Conservation (phyloP, 2,113 vertebrate genomes). For the Nannospalax galili region DNA sequence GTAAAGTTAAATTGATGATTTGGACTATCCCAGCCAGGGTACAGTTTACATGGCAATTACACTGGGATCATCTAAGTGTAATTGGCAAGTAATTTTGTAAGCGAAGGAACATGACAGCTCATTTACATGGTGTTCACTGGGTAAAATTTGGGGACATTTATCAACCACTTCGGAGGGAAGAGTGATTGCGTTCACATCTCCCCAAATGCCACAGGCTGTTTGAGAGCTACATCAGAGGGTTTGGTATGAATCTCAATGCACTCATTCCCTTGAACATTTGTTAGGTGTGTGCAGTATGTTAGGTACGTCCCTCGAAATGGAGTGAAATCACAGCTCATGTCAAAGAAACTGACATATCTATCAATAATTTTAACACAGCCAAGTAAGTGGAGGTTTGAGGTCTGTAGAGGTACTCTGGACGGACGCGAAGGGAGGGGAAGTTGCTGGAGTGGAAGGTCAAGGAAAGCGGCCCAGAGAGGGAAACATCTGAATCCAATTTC, state of each 20-base stretch:
- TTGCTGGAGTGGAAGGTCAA: neutral
- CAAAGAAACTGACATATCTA: neutral
- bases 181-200: constrained; percentile 54
- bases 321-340: neutral
- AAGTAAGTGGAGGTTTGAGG: neutral
- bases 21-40: constrained; percentile 68
- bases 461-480: neutral
- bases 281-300: neutral
- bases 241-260: neutral
- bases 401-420: neutral
- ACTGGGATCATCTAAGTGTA: constrained; percentile 75
- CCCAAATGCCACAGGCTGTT: constrained; percentile 13
- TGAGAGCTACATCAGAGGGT: neutral
- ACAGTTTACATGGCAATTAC: constrained; percentile 66
- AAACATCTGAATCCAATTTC: neutral
- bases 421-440: neutral
- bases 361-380: neutral
- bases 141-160: constrained; percentile 80
- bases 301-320: neutral
- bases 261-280: neutral
- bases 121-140: constrained; percentile 80
- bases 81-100: constrained; percentile 79
- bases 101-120: constrained; percentile 79
- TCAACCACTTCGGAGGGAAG: constrained; percentile 68
- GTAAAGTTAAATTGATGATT: constrained; percentile 77